Percentiles rank a stretch among this genome's conserved stretches.
Evolutionary conservation across 2,888 invertebrate species (phyloP).

Genomic region (Pristionchus mayeri): DNA sequence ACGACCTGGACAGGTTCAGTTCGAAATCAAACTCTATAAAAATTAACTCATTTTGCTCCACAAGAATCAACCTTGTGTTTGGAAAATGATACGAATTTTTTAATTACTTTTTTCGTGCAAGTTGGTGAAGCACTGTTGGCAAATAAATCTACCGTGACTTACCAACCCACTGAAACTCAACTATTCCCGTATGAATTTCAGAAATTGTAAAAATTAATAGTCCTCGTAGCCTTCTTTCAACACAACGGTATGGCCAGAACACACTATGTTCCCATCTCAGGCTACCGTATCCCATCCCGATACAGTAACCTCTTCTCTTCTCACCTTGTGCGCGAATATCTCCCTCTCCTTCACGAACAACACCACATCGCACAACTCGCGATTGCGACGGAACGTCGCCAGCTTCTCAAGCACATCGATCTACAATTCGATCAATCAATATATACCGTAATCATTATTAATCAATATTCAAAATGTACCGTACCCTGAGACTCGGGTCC

Average conservation of each 20-base stretch:
- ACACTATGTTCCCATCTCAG: neutral
- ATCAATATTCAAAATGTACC: conserved; percentile 14
- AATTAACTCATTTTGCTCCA: neutral
- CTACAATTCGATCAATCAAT: conserved; percentile 56
- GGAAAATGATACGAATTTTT: no score
- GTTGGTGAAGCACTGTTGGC: no score
- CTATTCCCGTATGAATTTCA: no score
- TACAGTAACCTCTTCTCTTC: neutral
- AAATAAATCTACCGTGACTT: no score
- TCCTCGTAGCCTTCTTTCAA: no score
- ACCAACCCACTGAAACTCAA: no score
- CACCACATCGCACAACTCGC: conserved; percentile 89
- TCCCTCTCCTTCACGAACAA: conserved; percentile 85
- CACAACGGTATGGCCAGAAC: neutral
- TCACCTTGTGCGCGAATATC: conserved; percentile 82
- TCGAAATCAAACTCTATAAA: no score
- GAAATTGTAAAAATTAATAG: no score
- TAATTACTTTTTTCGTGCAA: no score
- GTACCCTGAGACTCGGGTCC: conserved; percentile 67
- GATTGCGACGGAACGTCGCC: conserved; percentile 80
- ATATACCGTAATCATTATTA: neutral
- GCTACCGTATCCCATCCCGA: conserved; percentile 9
- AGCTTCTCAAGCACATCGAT: conserved; percentile 74
- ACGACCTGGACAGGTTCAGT: conserved; percentile 63
- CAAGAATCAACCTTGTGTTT: no score